A percentile compares a stretch with the other conserved stretches of the same genome.
phyloP scores from a whole-genome alignment of 2,888 invertebrate species.

The Agrochola lota region DNA sequence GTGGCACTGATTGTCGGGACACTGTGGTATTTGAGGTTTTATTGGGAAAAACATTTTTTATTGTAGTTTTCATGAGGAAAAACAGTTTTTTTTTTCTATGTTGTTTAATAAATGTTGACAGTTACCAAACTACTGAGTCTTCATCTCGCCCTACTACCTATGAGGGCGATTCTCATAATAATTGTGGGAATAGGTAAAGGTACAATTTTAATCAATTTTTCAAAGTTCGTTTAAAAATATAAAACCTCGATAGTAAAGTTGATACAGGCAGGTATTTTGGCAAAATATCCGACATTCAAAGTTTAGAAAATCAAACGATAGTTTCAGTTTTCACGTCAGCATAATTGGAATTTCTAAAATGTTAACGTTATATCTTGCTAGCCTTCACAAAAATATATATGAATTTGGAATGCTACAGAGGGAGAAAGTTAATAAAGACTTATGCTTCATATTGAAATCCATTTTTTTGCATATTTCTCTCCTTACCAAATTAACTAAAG shows the following conservation, averaged over 20 bases:
- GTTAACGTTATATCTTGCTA: background rate
- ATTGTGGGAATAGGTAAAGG: too few species aligned
- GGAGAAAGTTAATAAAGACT: background rate
- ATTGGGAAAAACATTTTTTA: background rate
- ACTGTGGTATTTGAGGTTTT: background rate
- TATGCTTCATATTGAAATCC: background rate
- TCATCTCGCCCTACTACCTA: background rate
- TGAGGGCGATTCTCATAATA: background rate
- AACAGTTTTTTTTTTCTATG: background rate
- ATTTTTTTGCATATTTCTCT: background rate
- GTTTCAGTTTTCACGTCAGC: slow-evolving; percentile 26
- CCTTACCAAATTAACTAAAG: background rate
- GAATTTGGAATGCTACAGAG: background rate
- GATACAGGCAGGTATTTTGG: background rate
- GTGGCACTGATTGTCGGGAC: slow-evolving; percentile 22
- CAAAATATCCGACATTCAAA: slow-evolving; percentile 19
- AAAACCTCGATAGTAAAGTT: background rate
- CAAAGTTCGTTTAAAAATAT: slow-evolving; percentile 4
- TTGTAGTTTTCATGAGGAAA: background rate
- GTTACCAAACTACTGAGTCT: background rate
- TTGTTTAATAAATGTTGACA: background rate
- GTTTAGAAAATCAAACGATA: slow-evolving; percentile 29
- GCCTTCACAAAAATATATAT: background rate
- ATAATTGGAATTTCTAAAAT: background rate
- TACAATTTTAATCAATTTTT: too few species aligned